phyloP scores from a whole-genome alignment of 1,140 invertebrate genomes.

The Trachymyrmex cornetzi region DNA sequence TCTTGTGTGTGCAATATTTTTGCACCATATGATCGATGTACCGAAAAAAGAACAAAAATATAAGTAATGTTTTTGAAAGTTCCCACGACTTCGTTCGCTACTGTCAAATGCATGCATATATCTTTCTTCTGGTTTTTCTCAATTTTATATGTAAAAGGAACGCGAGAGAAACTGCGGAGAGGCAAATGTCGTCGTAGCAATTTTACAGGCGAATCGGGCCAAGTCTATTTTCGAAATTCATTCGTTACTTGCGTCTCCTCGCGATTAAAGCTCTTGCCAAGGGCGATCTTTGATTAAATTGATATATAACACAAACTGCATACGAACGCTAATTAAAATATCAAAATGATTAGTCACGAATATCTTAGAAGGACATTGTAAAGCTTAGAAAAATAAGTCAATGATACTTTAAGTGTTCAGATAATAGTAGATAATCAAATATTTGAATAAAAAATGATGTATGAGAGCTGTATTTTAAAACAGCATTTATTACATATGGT shows the following conservation, averaged over 20 bases:
- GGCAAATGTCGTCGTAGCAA: not conserved
- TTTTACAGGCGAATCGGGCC: slow-evolving; percentile 40
- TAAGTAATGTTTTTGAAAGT: not conserved
- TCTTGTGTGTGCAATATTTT: not conserved
- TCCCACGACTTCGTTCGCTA: not conserved
- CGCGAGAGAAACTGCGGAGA: not conserved
- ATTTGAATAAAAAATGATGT: not conserved
- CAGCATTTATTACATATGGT: not conserved
- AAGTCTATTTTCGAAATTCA: slow-evolving; percentile 63
- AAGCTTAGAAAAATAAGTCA: not conserved
- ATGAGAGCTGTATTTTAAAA: not conserved
- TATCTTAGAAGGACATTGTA: not conserved
- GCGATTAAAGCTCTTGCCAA: slow-evolving; percentile 33
- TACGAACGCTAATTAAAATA: slow-evolving; percentile 3
- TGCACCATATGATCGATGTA: not conserved
- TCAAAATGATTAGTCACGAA: not conserved
- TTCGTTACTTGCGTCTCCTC: slow-evolving; percentile 36
- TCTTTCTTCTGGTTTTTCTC: slow-evolving; percentile 7
- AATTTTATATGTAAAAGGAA: slow-evolving; percentile 34
- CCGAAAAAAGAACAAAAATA: not conserved
- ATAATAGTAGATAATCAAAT: not conserved
- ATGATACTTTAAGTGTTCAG: not conserved
- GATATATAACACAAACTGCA: slow-evolving; percentile 23
- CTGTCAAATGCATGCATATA: not conserved
- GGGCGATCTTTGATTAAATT: slow-evolving; percentile 5